Percentiles rank a stretch among this genome's conserved stretches.
phyloP scores from a whole-genome alignment of 2,113 vertebrate species.

The Rhinogobius similis region DNA sequence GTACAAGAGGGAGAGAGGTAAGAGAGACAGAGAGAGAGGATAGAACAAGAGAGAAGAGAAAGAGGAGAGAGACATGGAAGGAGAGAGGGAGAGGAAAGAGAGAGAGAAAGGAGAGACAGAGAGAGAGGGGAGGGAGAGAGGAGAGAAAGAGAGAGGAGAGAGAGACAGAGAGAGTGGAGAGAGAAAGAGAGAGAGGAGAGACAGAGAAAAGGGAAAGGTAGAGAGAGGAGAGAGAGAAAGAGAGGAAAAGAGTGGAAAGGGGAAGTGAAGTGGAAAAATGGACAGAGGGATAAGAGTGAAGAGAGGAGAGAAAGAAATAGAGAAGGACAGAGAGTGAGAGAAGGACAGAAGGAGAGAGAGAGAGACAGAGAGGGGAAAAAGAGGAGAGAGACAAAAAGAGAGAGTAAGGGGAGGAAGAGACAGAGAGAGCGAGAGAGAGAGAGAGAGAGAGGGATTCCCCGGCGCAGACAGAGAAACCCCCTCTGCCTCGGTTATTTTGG shows the following conservation, averaged over 20 bases:
- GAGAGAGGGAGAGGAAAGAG: no score
- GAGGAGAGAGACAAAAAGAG: neutral
- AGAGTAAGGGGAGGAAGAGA: neutral
- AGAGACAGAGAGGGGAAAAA: neutral
- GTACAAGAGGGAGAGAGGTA: no score
- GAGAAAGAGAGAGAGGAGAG: no score
- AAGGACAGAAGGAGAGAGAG: neutral
- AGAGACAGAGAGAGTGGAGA: no score
- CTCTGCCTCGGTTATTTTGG: constrained; percentile 37
- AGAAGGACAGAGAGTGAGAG: neutral
- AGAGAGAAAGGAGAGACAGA: no score
- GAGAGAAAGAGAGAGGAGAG: no score
- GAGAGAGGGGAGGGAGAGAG: no score
- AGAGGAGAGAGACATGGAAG: no score
- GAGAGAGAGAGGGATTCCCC: constrained; percentile 24
- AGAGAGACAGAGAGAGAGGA: no score
- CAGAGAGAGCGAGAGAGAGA: neutral
- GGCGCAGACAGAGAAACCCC: constrained; percentile 9
- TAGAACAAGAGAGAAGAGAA: no score
- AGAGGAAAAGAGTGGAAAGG: neutral
- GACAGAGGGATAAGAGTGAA: neutral
- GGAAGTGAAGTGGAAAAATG: neutral
- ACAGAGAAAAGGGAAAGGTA: neutral
- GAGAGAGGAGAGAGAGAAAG: neutral
- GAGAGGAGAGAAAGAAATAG: no score